These are phyloP conservation scores for Lutjanus campechanus DNA, from an alignment of 2,797 vertebrate genomes.

Conservation along the genomic window DNA sequence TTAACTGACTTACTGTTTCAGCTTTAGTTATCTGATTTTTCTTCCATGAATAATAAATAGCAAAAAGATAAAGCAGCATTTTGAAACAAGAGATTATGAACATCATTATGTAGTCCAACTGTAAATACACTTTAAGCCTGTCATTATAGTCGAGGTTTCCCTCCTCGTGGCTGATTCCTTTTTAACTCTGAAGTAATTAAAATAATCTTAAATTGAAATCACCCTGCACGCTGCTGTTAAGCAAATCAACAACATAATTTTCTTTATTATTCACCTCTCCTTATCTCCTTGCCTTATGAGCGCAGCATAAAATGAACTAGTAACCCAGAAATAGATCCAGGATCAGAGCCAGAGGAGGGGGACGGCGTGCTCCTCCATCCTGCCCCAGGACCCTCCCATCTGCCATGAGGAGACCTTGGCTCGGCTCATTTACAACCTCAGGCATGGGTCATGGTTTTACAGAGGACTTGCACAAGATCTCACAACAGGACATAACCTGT, in stretches of 20 bases:
- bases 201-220: constrained; percentile 33
- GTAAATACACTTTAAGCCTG: background rate
- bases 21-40: constrained; percentile 1
- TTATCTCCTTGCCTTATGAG: constrained; percentile 4
- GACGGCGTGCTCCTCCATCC: constrained; percentile 24
- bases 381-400: constrained; percentile 73
- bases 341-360: constrained; percentile 20
- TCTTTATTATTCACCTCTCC: background rate
- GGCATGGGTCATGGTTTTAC: constrained; percentile 33
- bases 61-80: background rate
- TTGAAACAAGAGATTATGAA: background rate
- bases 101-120: constrained; percentile 1
- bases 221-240: background rate
- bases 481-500: background rate
- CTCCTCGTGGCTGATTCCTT: background rate
- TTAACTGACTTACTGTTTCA: background rate
- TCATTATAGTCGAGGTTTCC: background rate
- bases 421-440: constrained; percentile 43
- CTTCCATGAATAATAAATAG: constrained; percentile 3
- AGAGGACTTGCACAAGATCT: background rate
- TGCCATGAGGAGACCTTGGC: constrained; percentile 66
- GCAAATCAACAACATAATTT: constrained; percentile 5
- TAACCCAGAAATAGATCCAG: constrained; percentile 72
- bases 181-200: constrained; percentile 31
- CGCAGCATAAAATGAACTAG: constrained; percentile 45